Percentiles rank a stretch among this genome's conserved stretches.
Conservation (phyloP, 2,888 invertebrate genomes). For the Metacarcinus magister region DNA sequence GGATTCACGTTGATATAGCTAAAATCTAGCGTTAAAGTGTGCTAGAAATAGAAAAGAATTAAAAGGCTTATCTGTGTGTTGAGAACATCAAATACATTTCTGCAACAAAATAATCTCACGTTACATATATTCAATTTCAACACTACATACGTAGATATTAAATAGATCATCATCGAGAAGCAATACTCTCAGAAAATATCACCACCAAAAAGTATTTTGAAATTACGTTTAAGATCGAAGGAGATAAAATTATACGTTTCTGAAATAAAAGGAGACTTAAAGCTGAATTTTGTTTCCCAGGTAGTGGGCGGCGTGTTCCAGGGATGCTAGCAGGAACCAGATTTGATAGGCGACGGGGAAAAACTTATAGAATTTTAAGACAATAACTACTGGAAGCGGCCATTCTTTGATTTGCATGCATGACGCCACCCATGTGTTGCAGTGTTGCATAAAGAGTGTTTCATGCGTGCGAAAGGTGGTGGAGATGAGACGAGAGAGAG, state of each 20-base stretch:
- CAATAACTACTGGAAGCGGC: not conserved
- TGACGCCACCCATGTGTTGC: not conserved
- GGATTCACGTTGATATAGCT: not conserved
- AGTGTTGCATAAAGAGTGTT: not conserved
- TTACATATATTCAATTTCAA: not conserved
- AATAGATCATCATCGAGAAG: not conserved
- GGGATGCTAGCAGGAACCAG: slow-evolving; percentile 3
- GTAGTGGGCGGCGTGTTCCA: not conserved
- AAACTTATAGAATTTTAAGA: not conserved
- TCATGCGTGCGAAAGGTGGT: not conserved
- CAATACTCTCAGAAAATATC: not conserved
- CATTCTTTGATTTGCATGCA: not conserved
- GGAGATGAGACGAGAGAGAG: slow-evolving; percentile 45
- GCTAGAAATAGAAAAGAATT: not conserved
- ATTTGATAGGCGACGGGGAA: not conserved
- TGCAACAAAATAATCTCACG: not conserved
- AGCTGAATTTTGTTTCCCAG: not conserved
- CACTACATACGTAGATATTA: not conserved
- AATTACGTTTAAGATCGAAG: not conserved
- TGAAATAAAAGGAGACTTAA: not conserved
- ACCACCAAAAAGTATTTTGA: not conserved
- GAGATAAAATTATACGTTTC: not conserved
- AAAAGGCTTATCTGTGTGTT: not conserved
- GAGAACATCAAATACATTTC: not conserved
- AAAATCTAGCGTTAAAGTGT: not conserved